Conservation (phyloP, 1,140 invertebrate species). For the Heliconius eleuchia region DNA sequence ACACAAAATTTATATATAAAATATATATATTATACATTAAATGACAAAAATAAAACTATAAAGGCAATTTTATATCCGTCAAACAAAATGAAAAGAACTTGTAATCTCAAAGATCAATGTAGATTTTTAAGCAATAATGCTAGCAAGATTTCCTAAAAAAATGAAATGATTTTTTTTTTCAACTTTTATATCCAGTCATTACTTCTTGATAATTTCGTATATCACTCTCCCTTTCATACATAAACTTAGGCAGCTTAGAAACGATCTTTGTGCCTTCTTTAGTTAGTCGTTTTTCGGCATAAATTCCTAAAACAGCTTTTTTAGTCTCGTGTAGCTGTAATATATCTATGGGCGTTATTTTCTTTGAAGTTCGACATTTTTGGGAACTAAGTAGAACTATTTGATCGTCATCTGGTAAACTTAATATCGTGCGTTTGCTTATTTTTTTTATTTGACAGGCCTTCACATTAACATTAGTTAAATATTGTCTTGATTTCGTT, state of each 20-base stretch:
- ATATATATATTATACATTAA: background rate
- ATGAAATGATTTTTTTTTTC: background rate
- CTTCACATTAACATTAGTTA: conserved; percentile 5
- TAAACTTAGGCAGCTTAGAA: conserved; percentile 60
- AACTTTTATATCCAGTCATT: conserved; percentile 15
- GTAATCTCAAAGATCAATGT: background rate
- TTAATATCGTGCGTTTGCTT: conserved; percentile 37
- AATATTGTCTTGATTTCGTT: background rate
- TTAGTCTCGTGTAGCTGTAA: conserved; percentile 66
- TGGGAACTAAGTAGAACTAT: conserved; percentile 38
- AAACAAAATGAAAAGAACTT: background rate
- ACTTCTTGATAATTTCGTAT: conserved; percentile 45
- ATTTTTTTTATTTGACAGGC: conserved; percentile 32
- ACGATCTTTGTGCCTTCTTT: conserved; percentile 45
- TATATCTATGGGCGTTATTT: conserved; percentile 41
- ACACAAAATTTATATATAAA: background rate
- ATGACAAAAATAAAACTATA: background rate
- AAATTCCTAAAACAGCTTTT: conserved; percentile 67
- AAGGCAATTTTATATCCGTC: background rate
- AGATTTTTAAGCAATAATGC: too few relatives aligned
- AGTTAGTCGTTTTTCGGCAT: conserved; percentile 50
- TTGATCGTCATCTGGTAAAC: conserved; percentile 47
- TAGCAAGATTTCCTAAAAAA: background rate
- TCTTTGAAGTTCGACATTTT: conserved; percentile 9
- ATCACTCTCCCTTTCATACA: conserved; percentile 47